A percentile compares a stretch with the other conserved stretches of the same genome.
These are phyloP conservation scores for Dreissena polymorpha DNA, from an alignment of 1,140 invertebrate genomes.

Conservation along the genomic window DNA sequence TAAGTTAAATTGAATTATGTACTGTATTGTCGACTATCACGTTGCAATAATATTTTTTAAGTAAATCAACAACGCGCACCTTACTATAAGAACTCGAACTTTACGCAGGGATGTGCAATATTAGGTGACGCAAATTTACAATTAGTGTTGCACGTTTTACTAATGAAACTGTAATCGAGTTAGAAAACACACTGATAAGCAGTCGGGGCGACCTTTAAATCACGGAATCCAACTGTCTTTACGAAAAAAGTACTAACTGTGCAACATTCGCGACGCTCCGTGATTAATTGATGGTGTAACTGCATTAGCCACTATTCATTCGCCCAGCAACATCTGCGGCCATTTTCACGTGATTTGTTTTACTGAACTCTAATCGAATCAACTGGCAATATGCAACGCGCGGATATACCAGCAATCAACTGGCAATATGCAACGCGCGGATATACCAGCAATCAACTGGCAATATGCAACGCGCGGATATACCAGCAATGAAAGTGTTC, in stretches of 20 bases:
- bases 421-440: too few relatives aligned
- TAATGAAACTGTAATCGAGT: constrained; percentile 55
- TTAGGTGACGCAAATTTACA: constrained; percentile 35
- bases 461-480: too few relatives aligned
- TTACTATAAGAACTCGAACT: constrained; percentile 41
- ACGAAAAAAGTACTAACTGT: not conserved
- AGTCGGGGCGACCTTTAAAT: constrained; percentile 46
- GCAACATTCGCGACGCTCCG: constrained; percentile 1
- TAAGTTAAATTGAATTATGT: too few relatives aligned
- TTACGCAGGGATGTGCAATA: constrained; percentile 48
- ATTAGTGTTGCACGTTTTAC: constrained; percentile 44
- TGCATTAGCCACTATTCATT: not conserved
- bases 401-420: too few relatives aligned
- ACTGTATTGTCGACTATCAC: too few relatives aligned
- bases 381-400: too few relatives aligned
- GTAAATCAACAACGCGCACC: constrained; percentile 51
- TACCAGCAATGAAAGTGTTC: too few relatives aligned
- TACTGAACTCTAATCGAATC: not conserved
- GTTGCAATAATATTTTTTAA: not conserved
- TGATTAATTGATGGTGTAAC: constrained; percentile 9
- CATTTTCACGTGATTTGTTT: not conserved
- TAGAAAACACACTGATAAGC: constrained; percentile 41
- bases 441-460: not conserved
- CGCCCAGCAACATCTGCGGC: not conserved
- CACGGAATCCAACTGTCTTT: constrained; percentile 17